Percentiles rank a stretch among this genome's conserved stretches.
phyloP scores from a whole-genome alignment of 2,888 invertebrate genomes.

The Hypena proboscidalis region DNA sequence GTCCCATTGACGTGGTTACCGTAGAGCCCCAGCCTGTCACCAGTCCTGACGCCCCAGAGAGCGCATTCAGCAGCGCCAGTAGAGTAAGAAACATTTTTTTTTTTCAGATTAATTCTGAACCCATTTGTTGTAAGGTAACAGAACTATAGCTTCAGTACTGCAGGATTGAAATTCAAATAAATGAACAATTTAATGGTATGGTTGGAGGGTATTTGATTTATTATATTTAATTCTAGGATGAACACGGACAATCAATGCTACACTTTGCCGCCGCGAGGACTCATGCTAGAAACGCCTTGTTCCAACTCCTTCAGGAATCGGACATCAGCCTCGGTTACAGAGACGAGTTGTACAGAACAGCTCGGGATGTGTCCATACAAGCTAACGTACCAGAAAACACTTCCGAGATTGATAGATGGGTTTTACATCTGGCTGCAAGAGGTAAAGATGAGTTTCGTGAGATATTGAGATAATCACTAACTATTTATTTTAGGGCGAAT shows the following conservation, averaged over 20 bases:
- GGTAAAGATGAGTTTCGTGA: too few species aligned
- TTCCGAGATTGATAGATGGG: conserved; percentile 91
- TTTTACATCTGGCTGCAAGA: conserved; percentile 91
- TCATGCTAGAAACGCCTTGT: conserved; percentile 92
- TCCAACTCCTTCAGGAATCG: conserved; percentile 92
- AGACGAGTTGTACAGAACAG: conserved; percentile 94
- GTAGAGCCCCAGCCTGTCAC: conserved; percentile 79
- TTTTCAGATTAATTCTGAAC: neutral
- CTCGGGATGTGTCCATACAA: conserved; percentile 93
- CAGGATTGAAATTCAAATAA: too few species aligned
- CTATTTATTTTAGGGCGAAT: too few species aligned
- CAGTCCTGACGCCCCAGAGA: conserved; percentile 82
- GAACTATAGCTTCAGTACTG: too few species aligned
- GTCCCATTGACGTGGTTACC: conserved; percentile 86
- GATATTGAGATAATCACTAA: too few species aligned
- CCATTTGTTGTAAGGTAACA: too few species aligned
- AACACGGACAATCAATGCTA: conserved; percentile 95
- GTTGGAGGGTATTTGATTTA: neutral
- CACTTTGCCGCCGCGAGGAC: conserved; percentile 95
- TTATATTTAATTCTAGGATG: conserved; percentile 86
- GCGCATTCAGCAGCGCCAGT: conserved; percentile 86
- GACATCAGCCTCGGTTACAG: conserved; percentile 92
- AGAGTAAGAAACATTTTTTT: conserved; percentile 85
- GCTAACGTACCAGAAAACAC: conserved; percentile 92
- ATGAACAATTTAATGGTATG: too few species aligned